A percentile compares a stretch with the other conserved stretches of the same genome.
Conservation (phyloP, 2,797 vertebrate genomes). For the Acridotheres tristis region DNA sequence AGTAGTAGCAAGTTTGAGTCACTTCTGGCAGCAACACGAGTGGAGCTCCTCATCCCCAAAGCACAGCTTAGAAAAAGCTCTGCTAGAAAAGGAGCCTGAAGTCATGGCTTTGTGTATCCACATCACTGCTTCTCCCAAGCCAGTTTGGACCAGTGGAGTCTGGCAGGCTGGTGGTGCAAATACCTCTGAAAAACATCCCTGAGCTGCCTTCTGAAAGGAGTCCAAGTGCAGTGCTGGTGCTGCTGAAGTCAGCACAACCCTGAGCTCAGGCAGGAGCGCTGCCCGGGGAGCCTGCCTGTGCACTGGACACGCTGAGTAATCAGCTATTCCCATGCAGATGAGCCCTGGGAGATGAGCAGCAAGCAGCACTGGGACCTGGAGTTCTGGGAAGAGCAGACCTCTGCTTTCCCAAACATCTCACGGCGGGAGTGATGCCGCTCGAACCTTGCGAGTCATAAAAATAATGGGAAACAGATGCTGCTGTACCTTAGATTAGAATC, state of each 20-base stretch:
- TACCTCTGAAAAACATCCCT: not conserved
- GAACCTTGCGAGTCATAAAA: slow-evolving; percentile 61
- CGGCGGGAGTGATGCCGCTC: slow-evolving; percentile 47
- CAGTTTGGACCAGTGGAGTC: not conserved
- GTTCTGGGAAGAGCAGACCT: slow-evolving; percentile 50
- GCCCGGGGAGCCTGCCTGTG: not conserved
- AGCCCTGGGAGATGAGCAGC: slow-evolving; percentile 18
- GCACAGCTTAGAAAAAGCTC: not conserved
- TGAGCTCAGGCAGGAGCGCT: not conserved
- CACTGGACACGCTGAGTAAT: slow-evolving; percentile 1
- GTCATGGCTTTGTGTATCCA: not conserved
- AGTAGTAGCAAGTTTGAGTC: not conserved
- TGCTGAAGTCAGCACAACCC: not conserved
- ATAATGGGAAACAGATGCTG: slow-evolving; percentile 72
- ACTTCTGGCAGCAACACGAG: not conserved
- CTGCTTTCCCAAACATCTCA: slow-evolving; percentile 31
- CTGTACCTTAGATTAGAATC: slow-evolving; percentile 68
- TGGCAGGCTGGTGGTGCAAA: not conserved
- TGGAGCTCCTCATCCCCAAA: not conserved
- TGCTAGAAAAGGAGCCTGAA: not conserved
- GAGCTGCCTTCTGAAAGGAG: not conserved
- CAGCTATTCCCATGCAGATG: slow-evolving; percentile 51
- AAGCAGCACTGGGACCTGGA: not conserved
- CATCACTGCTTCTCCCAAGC: not conserved
- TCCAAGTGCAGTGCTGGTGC: not conserved